These are phyloP conservation scores for Calosoma granatense DNA, from an alignment of 1,140 invertebrate species.

Conservation along the genomic window DNA sequence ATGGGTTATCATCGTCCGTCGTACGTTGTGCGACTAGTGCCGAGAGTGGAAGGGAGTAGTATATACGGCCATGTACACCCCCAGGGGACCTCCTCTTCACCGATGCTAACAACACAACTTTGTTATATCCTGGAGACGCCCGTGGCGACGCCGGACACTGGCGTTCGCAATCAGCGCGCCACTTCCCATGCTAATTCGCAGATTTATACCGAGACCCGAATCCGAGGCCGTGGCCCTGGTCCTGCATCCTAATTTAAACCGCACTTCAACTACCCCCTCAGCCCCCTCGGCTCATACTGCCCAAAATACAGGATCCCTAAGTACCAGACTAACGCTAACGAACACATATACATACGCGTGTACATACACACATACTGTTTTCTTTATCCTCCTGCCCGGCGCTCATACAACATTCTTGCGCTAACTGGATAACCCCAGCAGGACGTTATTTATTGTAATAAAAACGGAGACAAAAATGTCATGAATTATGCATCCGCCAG, in stretches of 20 bases:
- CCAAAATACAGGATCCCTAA: no score
- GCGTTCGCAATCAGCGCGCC: slow-evolving; percentile 14
- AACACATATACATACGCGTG: no score
- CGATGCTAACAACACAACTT: slow-evolving; percentile 8
- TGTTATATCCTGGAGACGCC: slow-evolving; percentile 4
- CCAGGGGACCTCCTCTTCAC: not conserved
- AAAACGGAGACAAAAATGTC: slow-evolving; percentile 8
- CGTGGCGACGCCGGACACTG: slow-evolving; percentile 1
- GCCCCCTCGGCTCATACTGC: not conserved
- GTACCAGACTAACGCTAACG: no score
- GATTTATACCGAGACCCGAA: slow-evolving; percentile 14
- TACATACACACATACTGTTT: no score
- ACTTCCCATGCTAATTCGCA: slow-evolving; percentile 17
- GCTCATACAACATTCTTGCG: not conserved
- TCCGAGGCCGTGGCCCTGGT: slow-evolving; percentile 10
- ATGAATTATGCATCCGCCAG: slow-evolving; percentile 6
- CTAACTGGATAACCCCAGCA: not conserved
- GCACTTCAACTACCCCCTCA: not conserved
- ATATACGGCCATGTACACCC: no score
- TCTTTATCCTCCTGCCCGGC: no score
- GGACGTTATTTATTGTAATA: slow-evolving; percentile 6
- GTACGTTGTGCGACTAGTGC: no score
- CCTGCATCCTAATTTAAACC: slow-evolving; percentile 17
- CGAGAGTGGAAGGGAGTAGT: no score
- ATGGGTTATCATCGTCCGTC: not conserved